These are phyloP conservation scores for Schizaphis graminum DNA, from an alignment of 2,888 invertebrate species.

Conservation along the genomic window DNA sequence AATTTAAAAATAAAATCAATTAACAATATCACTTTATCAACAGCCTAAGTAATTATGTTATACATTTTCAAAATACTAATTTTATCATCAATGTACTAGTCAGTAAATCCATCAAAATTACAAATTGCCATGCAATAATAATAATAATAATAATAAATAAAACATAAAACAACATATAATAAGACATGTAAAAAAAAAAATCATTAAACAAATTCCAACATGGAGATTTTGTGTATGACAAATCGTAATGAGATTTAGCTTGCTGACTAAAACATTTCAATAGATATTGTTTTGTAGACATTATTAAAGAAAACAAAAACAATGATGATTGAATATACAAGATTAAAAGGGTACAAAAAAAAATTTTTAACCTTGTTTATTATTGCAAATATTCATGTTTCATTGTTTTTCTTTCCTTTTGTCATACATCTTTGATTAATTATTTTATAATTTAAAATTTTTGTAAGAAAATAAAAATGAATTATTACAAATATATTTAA, in stretches of 20 bases:
- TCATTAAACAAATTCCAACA: neutral
- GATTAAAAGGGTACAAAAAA: slow-evolving; percentile 6
- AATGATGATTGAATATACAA: slow-evolving; percentile 19
- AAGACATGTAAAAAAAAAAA: neutral
- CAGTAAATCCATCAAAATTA: slow-evolving; percentile 9
- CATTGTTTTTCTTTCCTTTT: slow-evolving; percentile 22
- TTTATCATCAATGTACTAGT: slow-evolving; percentile 6
- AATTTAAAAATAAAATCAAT: slow-evolving; percentile 55
- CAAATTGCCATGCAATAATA: neutral
- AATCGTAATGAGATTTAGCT: neutral
- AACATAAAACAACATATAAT: slow-evolving; percentile 14
- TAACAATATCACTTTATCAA: slow-evolving; percentile 63
- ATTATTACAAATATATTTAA: slow-evolving; percentile 3
- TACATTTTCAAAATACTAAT: slow-evolving; percentile 20
- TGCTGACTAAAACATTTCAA: neutral
- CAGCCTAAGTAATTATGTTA: slow-evolving; percentile 58
- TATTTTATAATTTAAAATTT: slow-evolving; percentile 8
- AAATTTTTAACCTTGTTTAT: slow-evolving; percentile 19
- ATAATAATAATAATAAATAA: neutral
- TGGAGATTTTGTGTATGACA: slow-evolving; percentile 19
- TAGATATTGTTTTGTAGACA: neutral
- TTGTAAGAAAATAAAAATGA: slow-evolving; percentile 45
- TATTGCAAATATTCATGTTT: slow-evolving; percentile 51
- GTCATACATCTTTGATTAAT: neutral
- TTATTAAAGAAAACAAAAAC: slow-evolving; percentile 7